phyloP scores from a whole-genome alignment of 2,888 invertebrate genomes.

The Drosophila prostipennis region DNA sequence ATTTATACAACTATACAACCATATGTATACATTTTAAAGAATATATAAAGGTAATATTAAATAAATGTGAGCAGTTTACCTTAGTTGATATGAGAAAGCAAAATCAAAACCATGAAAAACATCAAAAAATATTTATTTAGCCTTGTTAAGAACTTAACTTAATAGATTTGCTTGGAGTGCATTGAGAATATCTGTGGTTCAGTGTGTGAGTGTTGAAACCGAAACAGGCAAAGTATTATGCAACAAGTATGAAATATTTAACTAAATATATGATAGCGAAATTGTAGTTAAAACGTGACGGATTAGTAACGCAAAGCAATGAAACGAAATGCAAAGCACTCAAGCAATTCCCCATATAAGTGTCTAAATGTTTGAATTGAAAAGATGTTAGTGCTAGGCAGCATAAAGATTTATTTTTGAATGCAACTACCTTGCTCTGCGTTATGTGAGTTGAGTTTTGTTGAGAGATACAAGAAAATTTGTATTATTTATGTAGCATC shows the following conservation, averaged over 20 bases:
- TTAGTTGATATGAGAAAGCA: slow-evolving; percentile 56
- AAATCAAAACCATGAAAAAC: slow-evolving; percentile 39
- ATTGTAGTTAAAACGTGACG: slow-evolving; percentile 55
- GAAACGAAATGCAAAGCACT: slow-evolving; percentile 27
- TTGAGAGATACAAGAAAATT: slow-evolving; percentile 35
- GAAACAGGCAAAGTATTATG: slow-evolving; percentile 68
- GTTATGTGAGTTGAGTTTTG: slow-evolving; percentile 60
- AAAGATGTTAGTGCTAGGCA: neutral
- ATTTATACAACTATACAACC: slow-evolving; percentile 50
- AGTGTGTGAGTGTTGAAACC: slow-evolving; percentile 39
- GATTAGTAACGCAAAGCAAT: slow-evolving; percentile 48
- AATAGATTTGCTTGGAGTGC: slow-evolving; percentile 58
- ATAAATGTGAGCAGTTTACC: slow-evolving; percentile 70
- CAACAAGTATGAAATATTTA: slow-evolving; percentile 60
- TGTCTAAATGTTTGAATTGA: slow-evolving; percentile 17
- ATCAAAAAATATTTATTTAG: slow-evolving; percentile 30
- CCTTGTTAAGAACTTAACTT: slow-evolving; percentile 58
- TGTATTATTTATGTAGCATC: slow-evolving; percentile 66
- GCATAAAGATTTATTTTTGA: slow-evolving; percentile 25
- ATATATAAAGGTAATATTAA: slow-evolving; percentile 15
- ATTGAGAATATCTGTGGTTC: slow-evolving; percentile 29
- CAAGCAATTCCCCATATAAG: slow-evolving; percentile 35
- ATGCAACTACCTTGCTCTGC: slow-evolving; percentile 52
- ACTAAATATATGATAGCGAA: slow-evolving; percentile 51
- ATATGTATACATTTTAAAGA: slow-evolving; percentile 41